Evolutionary conservation across 64 coral and sea anemone species (phyloP).

Genomic region (Astreopora myriophthalma): DNA sequence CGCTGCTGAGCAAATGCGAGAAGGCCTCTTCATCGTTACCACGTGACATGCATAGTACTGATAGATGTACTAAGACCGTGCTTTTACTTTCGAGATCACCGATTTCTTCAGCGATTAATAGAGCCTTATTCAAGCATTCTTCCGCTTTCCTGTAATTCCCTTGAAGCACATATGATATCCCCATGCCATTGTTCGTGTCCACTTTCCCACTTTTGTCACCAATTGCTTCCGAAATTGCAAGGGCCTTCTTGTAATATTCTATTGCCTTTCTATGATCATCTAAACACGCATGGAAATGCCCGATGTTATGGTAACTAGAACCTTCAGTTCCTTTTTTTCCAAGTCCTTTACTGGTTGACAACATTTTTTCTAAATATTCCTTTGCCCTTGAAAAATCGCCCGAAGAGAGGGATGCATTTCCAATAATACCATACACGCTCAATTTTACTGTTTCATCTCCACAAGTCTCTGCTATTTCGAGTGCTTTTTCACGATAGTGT

Average conservation of each 20-base stretch:
- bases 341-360: not conserved
- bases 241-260: constrained; percentile 9
- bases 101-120: constrained; percentile 5
- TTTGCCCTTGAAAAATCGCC: not conserved
- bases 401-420: not conserved
- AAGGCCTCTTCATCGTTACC: not conserved
- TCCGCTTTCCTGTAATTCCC: not conserved
- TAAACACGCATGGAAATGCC: not conserved
- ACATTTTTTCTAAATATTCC: not conserved
- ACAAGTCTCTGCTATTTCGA: not conserved
- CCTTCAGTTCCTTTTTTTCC: constrained; percentile 9
- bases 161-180: not conserved
- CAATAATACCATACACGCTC: not conserved
- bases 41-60: not conserved
- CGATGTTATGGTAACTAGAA: not conserved
- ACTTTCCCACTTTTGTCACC: constrained; percentile 15
- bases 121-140: not conserved
- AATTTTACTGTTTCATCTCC: not conserved
- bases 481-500: not conserved
- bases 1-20: not conserved
- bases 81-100: not conserved
- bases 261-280: not conserved
- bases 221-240: not conserved
- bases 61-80: not conserved
- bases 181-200: not conserved